Base-by-base conservation (phyloP, 2,797 vertebrate genomes). In the Lepidocolaptes lacrymiger region DNA sequence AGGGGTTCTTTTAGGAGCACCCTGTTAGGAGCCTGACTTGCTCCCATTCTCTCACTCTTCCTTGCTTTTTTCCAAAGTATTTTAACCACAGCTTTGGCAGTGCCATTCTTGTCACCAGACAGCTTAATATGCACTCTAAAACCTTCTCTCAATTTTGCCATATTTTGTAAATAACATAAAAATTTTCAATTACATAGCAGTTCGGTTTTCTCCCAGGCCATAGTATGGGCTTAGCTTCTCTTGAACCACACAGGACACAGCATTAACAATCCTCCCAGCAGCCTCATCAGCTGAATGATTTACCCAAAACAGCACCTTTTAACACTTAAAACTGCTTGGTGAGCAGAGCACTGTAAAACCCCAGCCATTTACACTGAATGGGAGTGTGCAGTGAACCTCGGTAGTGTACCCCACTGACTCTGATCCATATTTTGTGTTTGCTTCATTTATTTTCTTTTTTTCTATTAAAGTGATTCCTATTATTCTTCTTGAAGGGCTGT, bases 161-260 rank as follows among this genome's bases (percentile, higher is more conserved):
- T 81, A 62, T 88, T 96, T 93, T 72, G 83, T 93, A 90, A 95
- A 75, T 55, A 91, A 55, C 44, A 43, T 61, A 56, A 84, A 91
- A 78, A 30, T n/a, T n/a, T 82, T 86, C 58, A 78, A 36, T 91
- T 73, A 36, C 7, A 28, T 54, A 84, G 58, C 11, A 23, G 22
- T 52, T 56, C 28, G 63, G 22, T 36, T 91, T 43, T 74, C 26
- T 75, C 30, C 36, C 21, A 62, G 74, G 34, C 18, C 71, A 46
- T 27, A 54, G n/a, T 12, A n/a, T 23, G 1, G 3, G 19, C 14
- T 43, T 78, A 61, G n/a, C 3, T 89, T 68, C 88, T 59, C 21
- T 20, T 43, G 66, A 79, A 58, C 36, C 55, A 34, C 52, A 30
- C 10, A 34, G 23, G 37, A 54, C 20, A 34, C 11, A 41, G 36